phyloP scores from a whole-genome alignment of 1,140 invertebrate species.

The Bombus pyrosoma region DNA sequence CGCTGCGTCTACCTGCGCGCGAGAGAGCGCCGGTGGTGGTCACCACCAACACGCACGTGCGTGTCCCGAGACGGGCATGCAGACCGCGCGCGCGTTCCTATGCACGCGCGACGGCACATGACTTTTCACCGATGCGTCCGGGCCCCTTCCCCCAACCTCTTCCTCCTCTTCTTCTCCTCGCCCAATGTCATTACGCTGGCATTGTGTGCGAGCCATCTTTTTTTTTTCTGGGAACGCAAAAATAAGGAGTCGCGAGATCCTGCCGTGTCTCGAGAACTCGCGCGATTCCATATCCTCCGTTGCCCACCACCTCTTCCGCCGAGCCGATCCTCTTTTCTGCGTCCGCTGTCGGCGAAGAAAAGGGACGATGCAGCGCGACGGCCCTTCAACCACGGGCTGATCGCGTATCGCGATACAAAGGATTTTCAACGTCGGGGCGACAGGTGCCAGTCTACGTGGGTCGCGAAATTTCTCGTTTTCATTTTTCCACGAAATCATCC shows the following conservation, averaged over 20 bases:
- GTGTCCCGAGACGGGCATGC: neutral
- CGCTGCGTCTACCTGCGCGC: slow-evolving; percentile 54
- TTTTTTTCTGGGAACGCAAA: slow-evolving; percentile 59
- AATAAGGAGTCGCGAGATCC: slow-evolving; percentile 58
- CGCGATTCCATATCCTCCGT: slow-evolving; percentile 43
- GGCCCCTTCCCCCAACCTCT: too few species aligned
- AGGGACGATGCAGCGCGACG: neutral
- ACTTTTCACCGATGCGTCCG: slow-evolving; percentile 16
- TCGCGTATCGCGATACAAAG: neutral
- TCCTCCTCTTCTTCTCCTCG: neutral
- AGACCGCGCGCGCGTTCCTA: neutral
- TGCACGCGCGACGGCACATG: slow-evolving; percentile 19
- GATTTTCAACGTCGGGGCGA: neutral
- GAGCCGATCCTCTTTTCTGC: neutral
- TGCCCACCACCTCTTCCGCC: neutral
- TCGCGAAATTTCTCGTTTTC: neutral
- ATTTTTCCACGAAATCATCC: neutral
- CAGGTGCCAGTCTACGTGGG: neutral
- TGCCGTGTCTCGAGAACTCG: slow-evolving; percentile 31
- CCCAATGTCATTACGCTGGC: neutral
- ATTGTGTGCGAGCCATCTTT: slow-evolving; percentile 11
- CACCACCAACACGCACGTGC: slow-evolving; percentile 18
- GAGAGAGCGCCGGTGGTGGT: slow-evolving; percentile 30
- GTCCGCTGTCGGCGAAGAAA: neutral
- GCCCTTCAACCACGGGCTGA: neutral